phyloP scores from a whole-genome alignment of 2,888 invertebrate genomes.

The Aspidiotus rigidus region DNA sequence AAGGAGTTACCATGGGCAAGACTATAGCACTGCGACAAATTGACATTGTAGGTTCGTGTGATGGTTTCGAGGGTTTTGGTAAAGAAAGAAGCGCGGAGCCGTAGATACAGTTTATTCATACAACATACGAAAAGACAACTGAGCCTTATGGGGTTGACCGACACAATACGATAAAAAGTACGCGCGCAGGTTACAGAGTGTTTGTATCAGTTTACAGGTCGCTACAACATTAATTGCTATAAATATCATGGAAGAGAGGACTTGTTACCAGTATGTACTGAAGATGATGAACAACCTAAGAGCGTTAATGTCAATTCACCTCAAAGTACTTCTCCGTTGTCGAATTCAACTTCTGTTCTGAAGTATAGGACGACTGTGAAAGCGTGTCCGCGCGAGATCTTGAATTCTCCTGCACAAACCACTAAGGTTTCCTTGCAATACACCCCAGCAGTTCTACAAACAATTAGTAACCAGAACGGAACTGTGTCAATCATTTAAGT shows the following conservation, averaged over 20 bases:
- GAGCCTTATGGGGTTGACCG: too few relatives aligned
- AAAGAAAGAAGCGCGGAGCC: too few relatives aligned
- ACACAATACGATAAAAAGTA: too few relatives aligned
- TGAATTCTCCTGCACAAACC: conserved; percentile 13
- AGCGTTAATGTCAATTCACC: conserved; percentile 23
- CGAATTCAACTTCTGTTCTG: conserved; percentile 25
- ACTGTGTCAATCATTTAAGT: conserved; percentile 92
- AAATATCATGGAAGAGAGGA: conserved; percentile 95
- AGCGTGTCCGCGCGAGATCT: conserved; percentile 16
- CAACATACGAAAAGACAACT: too few relatives aligned
- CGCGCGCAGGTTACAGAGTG: too few relatives aligned
- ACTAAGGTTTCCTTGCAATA: conserved; percentile 35
- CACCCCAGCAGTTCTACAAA: conserved; percentile 73
- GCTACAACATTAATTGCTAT: conserved; percentile 97
- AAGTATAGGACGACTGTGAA: conserved; percentile 22
- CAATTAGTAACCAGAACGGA: conserved; percentile 93
- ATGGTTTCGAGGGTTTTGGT: too few relatives aligned
- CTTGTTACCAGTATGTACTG: conserved; percentile 84
- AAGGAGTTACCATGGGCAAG: conserved; percentile 97
- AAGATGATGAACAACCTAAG: conserved; percentile 62
- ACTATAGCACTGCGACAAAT: conserved; percentile 93
- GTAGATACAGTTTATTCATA: too few relatives aligned
- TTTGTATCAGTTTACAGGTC: too few relatives aligned
- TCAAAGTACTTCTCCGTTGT: conserved; percentile 17
- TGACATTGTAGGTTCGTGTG: too few relatives aligned